Conservation (phyloP, 2,113 vertebrate species). For the Fregata magnificens region DNA sequence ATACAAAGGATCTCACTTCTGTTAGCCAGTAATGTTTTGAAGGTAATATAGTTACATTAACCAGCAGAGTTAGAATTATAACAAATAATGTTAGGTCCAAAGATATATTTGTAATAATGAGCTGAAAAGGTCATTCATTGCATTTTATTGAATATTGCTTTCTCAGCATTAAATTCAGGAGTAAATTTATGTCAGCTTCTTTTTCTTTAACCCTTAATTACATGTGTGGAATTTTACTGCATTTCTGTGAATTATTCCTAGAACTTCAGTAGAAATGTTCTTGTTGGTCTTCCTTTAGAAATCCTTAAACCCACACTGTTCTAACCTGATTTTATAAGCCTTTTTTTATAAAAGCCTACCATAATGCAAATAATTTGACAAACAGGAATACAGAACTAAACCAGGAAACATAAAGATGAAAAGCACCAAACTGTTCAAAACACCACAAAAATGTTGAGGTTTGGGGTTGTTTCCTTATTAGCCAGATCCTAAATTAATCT, state of each 20-base stretch:
- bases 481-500: background rate
- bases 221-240: background rate
- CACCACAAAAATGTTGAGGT: background rate
- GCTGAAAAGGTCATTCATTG: background rate
- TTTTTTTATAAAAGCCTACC: background rate
- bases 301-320: background rate
- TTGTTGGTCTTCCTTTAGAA: background rate
- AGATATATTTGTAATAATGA: background rate
- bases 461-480: background rate
- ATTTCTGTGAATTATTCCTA: background rate
- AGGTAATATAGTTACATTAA: background rate
- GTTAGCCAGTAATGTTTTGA: background rate
- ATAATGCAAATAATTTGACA: background rate
- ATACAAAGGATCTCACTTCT: background rate
- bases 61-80: background rate
- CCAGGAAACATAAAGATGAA: background rate
- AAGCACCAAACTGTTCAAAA: background rate
- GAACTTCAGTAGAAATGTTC: background rate
- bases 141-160: background rate
- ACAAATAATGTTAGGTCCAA: background rate
- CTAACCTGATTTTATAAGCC: background rate
- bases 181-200: background rate
- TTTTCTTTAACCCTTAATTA: background rate
- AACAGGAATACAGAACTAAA: background rate
- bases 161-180: background rate